These are phyloP conservation scores for Grus americana DNA, from an alignment of 2,113 vertebrate species.

Conservation along the genomic window DNA sequence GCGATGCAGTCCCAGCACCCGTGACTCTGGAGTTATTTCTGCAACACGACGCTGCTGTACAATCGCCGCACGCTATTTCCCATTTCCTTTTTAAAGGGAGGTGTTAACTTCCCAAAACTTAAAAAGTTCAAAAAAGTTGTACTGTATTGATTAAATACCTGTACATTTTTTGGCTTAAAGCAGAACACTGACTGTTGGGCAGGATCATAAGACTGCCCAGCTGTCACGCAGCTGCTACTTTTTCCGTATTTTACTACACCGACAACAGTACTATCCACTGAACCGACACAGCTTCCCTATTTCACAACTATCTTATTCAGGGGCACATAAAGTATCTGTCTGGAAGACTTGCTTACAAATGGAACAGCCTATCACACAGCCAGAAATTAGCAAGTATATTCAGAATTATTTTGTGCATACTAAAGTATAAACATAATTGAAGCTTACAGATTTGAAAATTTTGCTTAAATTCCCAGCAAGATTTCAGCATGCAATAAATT, in stretches of 20 bases:
- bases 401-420: neutral
- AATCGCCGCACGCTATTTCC: neutral
- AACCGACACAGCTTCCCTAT: neutral
- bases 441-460: neutral
- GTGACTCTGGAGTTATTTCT: constrained; percentile 17
- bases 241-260: neutral
- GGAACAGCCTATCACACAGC: neutral
- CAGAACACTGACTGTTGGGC: neutral
- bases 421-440: neutral
- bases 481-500: neutral
- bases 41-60: neutral
- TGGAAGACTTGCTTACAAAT: neutral
- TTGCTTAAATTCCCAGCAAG: neutral
- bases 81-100: constrained; percentile 19
- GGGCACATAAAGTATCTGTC: neutral
- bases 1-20: constrained; percentile 13
- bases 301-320: neutral
- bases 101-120: constrained; percentile 22
- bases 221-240: neutral
- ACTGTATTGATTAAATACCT: neutral
- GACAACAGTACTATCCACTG: neutral
- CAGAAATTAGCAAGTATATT: neutral
- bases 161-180: neutral
- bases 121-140: neutral
- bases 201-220: neutral